Conservation (phyloP, 1,140 invertebrate species). For the Calephelis nemesis region DNA sequence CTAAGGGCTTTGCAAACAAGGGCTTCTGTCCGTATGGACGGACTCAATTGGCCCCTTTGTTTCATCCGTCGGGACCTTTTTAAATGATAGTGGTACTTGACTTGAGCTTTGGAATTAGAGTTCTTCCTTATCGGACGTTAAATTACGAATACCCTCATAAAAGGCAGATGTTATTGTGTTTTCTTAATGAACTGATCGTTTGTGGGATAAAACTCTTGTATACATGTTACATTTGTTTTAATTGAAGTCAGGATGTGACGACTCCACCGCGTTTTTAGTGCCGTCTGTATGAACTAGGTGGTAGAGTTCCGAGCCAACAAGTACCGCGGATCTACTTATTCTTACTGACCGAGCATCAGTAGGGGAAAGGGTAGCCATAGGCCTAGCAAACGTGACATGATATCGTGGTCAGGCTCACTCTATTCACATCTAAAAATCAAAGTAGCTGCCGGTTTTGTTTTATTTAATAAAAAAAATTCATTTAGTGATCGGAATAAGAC, state of each 20-base stretch:
- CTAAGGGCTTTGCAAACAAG: slow-evolving; percentile 45
- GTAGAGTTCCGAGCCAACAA: too few species aligned
- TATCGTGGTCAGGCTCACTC: too few species aligned
- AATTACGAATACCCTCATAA: slow-evolving; percentile 14
- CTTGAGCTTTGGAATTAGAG: slow-evolving; percentile 32
- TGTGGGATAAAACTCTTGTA: neutral
- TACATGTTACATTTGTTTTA: neutral
- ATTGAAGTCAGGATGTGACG: neutral
- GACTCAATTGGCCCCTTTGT: slow-evolving; percentile 52
- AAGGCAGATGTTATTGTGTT: slow-evolving; percentile 13
- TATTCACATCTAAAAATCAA: too few species aligned
- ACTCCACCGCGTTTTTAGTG: too few species aligned
- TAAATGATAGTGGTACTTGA: slow-evolving; percentile 41
- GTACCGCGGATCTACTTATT: too few species aligned
- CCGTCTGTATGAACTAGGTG: too few species aligned
- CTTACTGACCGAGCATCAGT: too few species aligned
- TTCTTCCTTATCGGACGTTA: slow-evolving; percentile 18
- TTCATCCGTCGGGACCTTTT: slow-evolving; percentile 39
- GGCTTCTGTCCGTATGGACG: slow-evolving; percentile 38
- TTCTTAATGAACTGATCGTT: slow-evolving; percentile 14
- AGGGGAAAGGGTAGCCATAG: too few species aligned
- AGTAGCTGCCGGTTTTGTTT: too few species aligned
- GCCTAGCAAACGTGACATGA: too few species aligned
- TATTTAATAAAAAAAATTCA: too few species aligned
- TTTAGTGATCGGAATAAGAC: too few species aligned